These are phyloP conservation scores for Bombus confusus DNA, from an alignment of 1,140 invertebrate species.

Conservation along the genomic window DNA sequence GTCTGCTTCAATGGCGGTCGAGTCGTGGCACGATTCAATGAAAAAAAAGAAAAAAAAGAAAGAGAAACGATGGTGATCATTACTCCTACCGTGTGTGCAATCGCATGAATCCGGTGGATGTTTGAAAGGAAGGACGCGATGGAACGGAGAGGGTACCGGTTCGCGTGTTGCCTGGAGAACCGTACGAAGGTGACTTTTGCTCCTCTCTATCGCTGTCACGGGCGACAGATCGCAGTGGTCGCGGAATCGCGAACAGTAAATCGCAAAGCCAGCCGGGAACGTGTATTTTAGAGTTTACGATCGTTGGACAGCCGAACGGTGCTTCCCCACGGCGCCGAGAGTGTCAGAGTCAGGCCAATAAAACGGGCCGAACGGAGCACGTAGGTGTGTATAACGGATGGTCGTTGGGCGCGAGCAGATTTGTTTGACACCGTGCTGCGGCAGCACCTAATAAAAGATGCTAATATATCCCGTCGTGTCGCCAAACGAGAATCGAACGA, in stretches of 20 bases:
- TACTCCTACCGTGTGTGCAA: neutral
- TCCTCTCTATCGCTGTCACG: neutral
- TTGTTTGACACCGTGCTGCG: slow-evolving; percentile 70
- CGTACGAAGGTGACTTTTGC: neutral
- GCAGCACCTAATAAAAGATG: slow-evolving; percentile 72
- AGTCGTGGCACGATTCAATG: neutral
- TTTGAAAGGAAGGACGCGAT: neutral
- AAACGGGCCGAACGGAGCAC: slow-evolving; percentile 32
- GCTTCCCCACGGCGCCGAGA: slow-evolving; percentile 48
- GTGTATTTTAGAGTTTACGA: slow-evolving; percentile 65
- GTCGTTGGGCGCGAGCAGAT: slow-evolving; percentile 60
- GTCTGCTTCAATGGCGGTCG: slow-evolving; percentile 21
- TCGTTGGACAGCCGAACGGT: slow-evolving; percentile 40
- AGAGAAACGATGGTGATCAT: neutral
- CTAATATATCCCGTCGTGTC: slow-evolving; percentile 60
- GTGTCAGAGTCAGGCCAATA: slow-evolving; percentile 51
- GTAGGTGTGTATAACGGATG: slow-evolving; percentile 64
- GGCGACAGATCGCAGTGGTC: slow-evolving; percentile 41
- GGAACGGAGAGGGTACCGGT: neutral
- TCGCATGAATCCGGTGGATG: neutral
- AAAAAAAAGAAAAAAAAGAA: neutral
- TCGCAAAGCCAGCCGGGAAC: slow-evolving; percentile 36
- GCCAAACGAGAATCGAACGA: neutral
- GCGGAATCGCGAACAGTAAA: slow-evolving; percentile 44
- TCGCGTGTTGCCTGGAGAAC: no score